These are phyloP conservation scores for Zophobas morio DNA, from an alignment of 1,140 invertebrate species.

Conservation along the genomic window DNA sequence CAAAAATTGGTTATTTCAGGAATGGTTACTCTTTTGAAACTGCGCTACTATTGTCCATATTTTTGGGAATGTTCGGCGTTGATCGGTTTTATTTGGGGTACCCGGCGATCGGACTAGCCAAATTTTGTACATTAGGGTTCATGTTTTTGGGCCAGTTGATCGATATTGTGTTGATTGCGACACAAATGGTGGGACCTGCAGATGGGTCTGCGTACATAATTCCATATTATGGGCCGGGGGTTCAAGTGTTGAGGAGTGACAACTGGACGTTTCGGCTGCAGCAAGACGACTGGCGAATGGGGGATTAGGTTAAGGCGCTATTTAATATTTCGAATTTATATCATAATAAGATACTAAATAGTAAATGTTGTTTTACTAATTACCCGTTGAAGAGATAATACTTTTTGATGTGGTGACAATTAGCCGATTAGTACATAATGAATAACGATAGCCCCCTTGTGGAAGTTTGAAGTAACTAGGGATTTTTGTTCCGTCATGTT, in stretches of 20 bases:
- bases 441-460: too few relatives aligned
- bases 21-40: slow-evolving; percentile 96
- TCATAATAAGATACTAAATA: too few relatives aligned
- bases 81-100: slow-evolving; percentile 98
- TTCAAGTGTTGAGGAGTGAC: slow-evolving; percentile 86
- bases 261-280: slow-evolving; percentile 89
- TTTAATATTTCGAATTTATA: too few relatives aligned
- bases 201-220: slow-evolving; percentile 98
- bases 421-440: too few relatives aligned
- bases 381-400: too few relatives aligned
- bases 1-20: slow-evolving; percentile 71
- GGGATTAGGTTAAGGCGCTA: too few relatives aligned
- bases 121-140: slow-evolving; percentile 96
- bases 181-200: slow-evolving; percentile 90
- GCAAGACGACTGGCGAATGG: slow-evolving; percentile 82
- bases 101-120: slow-evolving; percentile 93
- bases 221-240: slow-evolving; percentile 92
- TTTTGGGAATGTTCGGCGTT: slow-evolving; percentile 97
- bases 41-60: slow-evolving; percentile 92
- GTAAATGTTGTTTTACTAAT: too few relatives aligned
- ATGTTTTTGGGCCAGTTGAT: slow-evolving; percentile 96
- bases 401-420: too few relatives aligned
- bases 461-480: too few relatives aligned
- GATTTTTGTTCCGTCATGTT: too few relatives aligned
- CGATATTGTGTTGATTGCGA: slow-evolving; percentile 96